Evolutionary conservation across 1,140 invertebrate genomes (phyloP).

Genomic region (Drosophila ficusphila): DNA sequence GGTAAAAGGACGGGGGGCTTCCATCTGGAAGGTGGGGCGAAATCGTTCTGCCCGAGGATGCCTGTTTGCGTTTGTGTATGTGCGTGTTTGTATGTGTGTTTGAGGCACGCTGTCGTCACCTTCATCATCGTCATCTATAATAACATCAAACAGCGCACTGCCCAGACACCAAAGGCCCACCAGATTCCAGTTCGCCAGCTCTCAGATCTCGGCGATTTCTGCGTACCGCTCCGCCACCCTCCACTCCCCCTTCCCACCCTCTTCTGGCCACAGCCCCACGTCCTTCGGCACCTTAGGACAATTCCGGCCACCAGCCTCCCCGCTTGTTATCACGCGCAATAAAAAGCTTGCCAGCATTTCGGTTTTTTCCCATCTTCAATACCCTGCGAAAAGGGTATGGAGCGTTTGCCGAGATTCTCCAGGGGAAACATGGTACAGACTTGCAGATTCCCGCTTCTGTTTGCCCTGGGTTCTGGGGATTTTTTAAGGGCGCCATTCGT

Average conservation of each 20-base stretch:
- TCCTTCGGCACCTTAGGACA: slow-evolving; percentile 31
- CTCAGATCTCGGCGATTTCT: slow-evolving; percentile 3
- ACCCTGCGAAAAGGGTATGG: slow-evolving; percentile 50
- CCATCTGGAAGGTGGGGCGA: background rate
- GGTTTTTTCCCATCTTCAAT: slow-evolving; percentile 28
- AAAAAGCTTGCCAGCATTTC: slow-evolving; percentile 70
- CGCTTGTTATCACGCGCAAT: slow-evolving; percentile 78
- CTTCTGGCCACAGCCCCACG: slow-evolving; percentile 7
- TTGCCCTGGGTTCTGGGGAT: background rate
- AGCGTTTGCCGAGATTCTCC: slow-evolving; percentile 22
- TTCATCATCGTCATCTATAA: slow-evolving; percentile 75
- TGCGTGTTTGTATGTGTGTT: slow-evolving; percentile 3
- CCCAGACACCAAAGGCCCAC: slow-evolving; percentile 56
- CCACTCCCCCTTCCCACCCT: background rate
- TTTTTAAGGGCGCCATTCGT: background rate
- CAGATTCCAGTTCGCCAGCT: slow-evolving; percentile 27
- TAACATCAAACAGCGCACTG: slow-evolving; percentile 77
- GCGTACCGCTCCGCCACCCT: background rate
- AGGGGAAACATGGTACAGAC: slow-evolving; percentile 8
- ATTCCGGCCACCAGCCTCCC: slow-evolving; percentile 57
- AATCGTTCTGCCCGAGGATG: slow-evolving; percentile 16
- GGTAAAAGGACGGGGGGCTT: background rate
- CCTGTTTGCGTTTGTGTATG: slow-evolving; percentile 48
- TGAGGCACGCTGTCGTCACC: slow-evolving; percentile 32
- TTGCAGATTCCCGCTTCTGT: background rate